Evolutionary conservation across 2,113 vertebrate species (phyloP).

Genomic region (Larimichthys crocea): DNA sequence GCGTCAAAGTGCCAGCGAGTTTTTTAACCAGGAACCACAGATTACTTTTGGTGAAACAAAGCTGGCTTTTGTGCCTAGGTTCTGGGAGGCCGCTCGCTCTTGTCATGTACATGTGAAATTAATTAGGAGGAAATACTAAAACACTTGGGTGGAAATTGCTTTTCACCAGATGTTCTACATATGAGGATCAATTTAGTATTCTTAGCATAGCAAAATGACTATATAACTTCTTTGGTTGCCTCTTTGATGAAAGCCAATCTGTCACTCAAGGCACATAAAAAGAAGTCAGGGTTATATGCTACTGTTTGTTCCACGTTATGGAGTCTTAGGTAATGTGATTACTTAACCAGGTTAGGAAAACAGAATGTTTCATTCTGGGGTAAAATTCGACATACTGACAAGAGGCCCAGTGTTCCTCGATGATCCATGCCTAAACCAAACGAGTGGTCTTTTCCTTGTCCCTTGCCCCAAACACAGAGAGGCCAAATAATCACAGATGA

Average conservation of each 20-base stretch:
- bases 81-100: constrained; percentile 84
- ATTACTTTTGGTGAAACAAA: constrained; percentile 82
- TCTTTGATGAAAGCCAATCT: constrained; percentile 85
- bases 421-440: constrained; percentile 77
- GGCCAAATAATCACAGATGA: constrained; percentile 77
- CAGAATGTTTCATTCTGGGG: constrained; percentile 83
- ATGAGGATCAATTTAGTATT: constrained; percentile 86
- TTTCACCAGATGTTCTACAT: constrained; percentile 87
- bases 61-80: constrained; percentile 84
- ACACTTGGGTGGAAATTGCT: constrained; percentile 88
- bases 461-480: constrained; percentile 44
- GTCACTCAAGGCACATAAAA: constrained; percentile 84
- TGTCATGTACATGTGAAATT: constrained; percentile 89
- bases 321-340: constrained; percentile 86
- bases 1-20: constrained; percentile 52
- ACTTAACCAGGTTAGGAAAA: constrained; percentile 88
- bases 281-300: constrained; percentile 79
- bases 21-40: constrained; percentile 77
- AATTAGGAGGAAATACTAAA: constrained; percentile 90
- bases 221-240: constrained; percentile 71
- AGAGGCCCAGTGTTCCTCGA: constrained; percentile 83
- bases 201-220: constrained; percentile 80
- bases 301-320: constrained; percentile 87
- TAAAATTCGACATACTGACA: constrained; percentile 80
- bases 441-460: constrained; percentile 67